Base-by-base conservation (phyloP, 2,888 invertebrate species). In the Bellardia pandia region DNA sequence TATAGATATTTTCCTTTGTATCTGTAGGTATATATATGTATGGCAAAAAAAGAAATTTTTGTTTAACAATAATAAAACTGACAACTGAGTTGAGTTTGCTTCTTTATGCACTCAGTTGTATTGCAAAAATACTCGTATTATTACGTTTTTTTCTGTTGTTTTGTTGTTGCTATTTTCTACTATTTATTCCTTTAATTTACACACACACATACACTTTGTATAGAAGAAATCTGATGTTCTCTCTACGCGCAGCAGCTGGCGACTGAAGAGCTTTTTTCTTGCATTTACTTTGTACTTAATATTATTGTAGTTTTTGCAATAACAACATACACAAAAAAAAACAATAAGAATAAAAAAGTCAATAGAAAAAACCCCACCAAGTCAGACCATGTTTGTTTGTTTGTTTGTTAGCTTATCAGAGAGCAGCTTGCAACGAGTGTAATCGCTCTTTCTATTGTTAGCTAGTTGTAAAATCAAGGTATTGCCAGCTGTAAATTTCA, bases 251-350 rank as follows among this genome's bases (percentile, higher is more conserved):
- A 93, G 93, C 93, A 93, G 81, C 81, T 81, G 81, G 58, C 8
- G 90, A 93, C 92, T 92, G 92, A 91, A 89, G 89, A 92, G 92
- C 92, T 92, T 92, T 92, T 92, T 90, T 90, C 89, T 86, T 89
- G 30, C 85, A 89, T 90, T 90, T 90, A 90, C 89, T 77, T 81
- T 81, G 68, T 64, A 42, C 23, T 80, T 68, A 77, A 37, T 69
- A 37, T 30, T 33, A 3, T 75, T 42, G 66, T 14, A 80, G 66
- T 78, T 69, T 42, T 23, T 37, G 62, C 23, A 16, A 48, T 11
- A 72, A 16, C 23, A 51, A 37, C 33, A 62, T 33, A 14, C 5
- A n/a, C 30, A 14, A n/a, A 53, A 66, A 40, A 40, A 37, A 14
- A 16, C n/a, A 48, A 75, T 23, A 42, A 51, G 5, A 51, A 8